Evolutionary conservation across 2,888 invertebrate genomes (phyloP).

Genomic region (Eupithecia subumbrata): DNA sequence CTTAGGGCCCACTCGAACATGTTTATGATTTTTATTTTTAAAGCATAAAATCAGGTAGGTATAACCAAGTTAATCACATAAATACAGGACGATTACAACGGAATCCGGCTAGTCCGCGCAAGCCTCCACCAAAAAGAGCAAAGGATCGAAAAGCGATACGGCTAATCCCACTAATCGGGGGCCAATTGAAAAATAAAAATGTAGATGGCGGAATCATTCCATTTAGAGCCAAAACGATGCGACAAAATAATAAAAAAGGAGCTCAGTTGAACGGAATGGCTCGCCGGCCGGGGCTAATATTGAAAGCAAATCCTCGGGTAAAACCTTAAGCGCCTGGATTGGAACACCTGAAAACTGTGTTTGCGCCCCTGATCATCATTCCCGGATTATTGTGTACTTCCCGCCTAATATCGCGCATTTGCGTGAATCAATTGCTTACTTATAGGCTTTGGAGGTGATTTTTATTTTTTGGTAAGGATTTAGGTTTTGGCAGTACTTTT

Average conservation of each 20-base stretch:
- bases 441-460: slow-evolving; percentile 53
- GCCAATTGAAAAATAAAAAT: slow-evolving; percentile 85
- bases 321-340: slow-evolving; percentile 83
- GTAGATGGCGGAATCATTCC: slow-evolving; percentile 84
- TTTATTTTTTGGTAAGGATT: slow-evolving; percentile 52
- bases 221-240: slow-evolving; percentile 84
- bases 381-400: slow-evolving; percentile 80
- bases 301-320: slow-evolving; percentile 84
- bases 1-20: background rate
- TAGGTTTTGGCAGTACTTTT: background rate
- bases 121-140: slow-evolving; percentile 78
- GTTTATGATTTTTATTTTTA: slow-evolving; percentile 1
- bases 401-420: slow-evolving; percentile 74
- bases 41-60: slow-evolving; percentile 11
- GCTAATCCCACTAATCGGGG: slow-evolving; percentile 84
- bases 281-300: slow-evolving; percentile 81
- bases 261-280: slow-evolving; percentile 72
- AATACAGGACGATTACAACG: slow-evolving; percentile 22
- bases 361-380: slow-evolving; percentile 78
- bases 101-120: slow-evolving; percentile 66
- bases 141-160: slow-evolving; percentile 82
- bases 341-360: slow-evolving; percentile 82
- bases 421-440: slow-evolving; percentile 70
- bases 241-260: slow-evolving; percentile 84
- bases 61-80: slow-evolving; percentile 14